phyloP scores from a whole-genome alignment of 2,797 vertebrate genomes.

The Bovichtus variegatus region DNA sequence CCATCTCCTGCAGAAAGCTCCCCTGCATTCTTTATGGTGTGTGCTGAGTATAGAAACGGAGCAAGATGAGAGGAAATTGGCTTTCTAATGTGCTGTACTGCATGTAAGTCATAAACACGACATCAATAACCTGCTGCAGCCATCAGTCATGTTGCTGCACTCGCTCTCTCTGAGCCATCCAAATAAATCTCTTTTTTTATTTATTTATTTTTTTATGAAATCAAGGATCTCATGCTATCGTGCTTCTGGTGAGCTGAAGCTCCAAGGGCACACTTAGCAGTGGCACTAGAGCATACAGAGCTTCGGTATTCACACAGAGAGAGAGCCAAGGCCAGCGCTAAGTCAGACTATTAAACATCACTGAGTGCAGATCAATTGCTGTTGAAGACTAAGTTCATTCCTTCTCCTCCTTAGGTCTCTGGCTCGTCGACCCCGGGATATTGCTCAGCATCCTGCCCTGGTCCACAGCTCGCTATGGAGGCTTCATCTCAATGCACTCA shows the following conservation, averaged over 20 bases:
- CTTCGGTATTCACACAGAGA: constrained; percentile 14
- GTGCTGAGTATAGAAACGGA: neutral
- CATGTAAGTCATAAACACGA: constrained; percentile 40
- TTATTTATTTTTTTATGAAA: constrained; percentile 46
- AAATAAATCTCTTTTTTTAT: constrained; percentile 42
- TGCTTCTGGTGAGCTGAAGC: constrained; percentile 13
- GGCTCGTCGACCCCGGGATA: constrained; percentile 62
- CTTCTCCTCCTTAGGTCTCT: constrained; percentile 41
- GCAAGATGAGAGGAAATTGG: constrained; percentile 21
- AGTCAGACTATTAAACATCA: constrained; percentile 50
- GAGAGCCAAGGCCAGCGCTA: constrained; percentile 25
- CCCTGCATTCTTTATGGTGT: constrained; percentile 54
- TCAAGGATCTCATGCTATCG: constrained; percentile 21
- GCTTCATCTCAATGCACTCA: constrained; percentile 26
- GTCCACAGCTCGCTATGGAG: constrained; percentile 38
- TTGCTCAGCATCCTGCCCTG: constrained; percentile 37
- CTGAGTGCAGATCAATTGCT: constrained; percentile 57
- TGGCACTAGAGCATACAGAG: constrained; percentile 3
- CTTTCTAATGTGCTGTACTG: constrained; percentile 32
- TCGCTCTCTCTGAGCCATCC: constrained; percentile 8
- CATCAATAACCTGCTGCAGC: constrained; percentile 36
- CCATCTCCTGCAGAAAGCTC: constrained; percentile 51
- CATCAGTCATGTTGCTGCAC: constrained; percentile 29
- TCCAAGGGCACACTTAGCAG: constrained; percentile 34
- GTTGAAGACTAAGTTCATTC: constrained; percentile 35